A percentile compares a stretch with the other conserved stretches of the same genome.
Evolutionary conservation across 2,888 invertebrate species (phyloP).

Genomic region (Philopedon plagiatum): DNA sequence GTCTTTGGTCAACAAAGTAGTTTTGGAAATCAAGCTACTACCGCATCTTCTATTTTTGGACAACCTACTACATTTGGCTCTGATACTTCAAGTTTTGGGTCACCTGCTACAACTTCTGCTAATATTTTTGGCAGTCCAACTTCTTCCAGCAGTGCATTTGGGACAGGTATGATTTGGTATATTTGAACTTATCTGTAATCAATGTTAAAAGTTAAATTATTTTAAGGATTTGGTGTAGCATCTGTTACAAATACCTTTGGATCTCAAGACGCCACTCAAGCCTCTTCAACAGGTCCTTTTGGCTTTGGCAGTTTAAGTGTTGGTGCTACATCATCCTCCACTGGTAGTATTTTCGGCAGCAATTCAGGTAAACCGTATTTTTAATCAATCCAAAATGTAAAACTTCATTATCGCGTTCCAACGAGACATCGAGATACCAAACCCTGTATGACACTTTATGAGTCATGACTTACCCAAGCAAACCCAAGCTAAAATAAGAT

Average conservation of each 20-base stretch:
- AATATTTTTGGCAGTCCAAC: constrained; percentile 54
- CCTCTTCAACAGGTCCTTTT: constrained; percentile 53
- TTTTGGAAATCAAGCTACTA: constrained; percentile 61
- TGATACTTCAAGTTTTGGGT: constrained; percentile 59
- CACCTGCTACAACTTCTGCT: constrained; percentile 21
- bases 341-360: constrained; percentile 55
- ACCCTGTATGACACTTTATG: too few species aligned
- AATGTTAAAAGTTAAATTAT: background rate
- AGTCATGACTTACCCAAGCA: too few species aligned
- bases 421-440: too few species aligned
- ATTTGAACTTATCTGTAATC: background rate
- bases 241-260: constrained; percentile 55
- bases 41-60: constrained; percentile 55
- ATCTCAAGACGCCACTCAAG: constrained; percentile 46
- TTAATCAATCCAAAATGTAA: background rate
- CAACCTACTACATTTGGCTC: constrained; percentile 61
- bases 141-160: constrained; percentile 55
- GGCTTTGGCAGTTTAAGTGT: constrained; percentile 60
- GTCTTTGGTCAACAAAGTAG: constrained; percentile 54
- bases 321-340: constrained; percentile 52
- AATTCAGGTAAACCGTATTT: constrained; percentile 35
- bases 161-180: constrained; percentile 36
- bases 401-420: too few species aligned
- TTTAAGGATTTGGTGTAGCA: constrained; percentile 53
- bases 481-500: too few species aligned